These are phyloP conservation scores for Lasioglossum villosulum DNA, from an alignment of 2,888 invertebrate genomes.

Conservation along the genomic window DNA sequence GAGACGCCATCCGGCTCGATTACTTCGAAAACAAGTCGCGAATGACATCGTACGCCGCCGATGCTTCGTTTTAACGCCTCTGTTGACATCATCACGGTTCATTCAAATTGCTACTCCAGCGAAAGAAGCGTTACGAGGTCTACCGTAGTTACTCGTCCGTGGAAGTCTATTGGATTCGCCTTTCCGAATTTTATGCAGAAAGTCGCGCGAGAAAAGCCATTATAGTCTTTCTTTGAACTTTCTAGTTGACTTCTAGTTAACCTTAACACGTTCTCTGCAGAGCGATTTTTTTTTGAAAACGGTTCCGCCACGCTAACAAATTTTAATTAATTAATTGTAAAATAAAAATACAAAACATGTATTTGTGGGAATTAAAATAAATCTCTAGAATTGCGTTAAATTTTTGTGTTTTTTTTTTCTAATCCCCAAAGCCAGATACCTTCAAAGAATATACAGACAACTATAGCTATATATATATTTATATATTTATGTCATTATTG, in stretches of 20 bases:
- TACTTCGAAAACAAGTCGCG: constrained; percentile 17
- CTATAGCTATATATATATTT: too few relatives aligned
- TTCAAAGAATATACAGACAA: too few relatives aligned
- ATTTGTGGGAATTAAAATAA: too few relatives aligned
- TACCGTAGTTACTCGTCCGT: background rate
- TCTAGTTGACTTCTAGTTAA: background rate
- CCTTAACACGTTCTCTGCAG: too few relatives aligned
- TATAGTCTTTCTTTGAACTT: background rate
- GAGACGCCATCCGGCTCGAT: background rate
- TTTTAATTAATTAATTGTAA: too few relatives aligned
- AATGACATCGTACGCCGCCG: background rate
- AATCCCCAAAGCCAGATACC: too few relatives aligned
- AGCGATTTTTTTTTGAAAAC: too few relatives aligned
- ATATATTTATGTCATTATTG: too few relatives aligned
- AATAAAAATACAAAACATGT: too few relatives aligned
- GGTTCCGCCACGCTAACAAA: too few relatives aligned
- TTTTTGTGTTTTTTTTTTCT: too few relatives aligned
- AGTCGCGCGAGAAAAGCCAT: background rate
- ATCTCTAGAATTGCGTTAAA: too few relatives aligned
- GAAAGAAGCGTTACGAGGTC: background rate
- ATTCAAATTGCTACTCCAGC: background rate
- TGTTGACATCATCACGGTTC: background rate
- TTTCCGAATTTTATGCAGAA: background rate
- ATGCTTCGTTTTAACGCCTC: constrained; percentile 4
- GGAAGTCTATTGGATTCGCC: background rate